Evolutionary conservation across 2,113 vertebrate species (phyloP), one percentile per base, ranked within the genome.

Genomic region (Cyphomyrus discorhynchus): DNA sequence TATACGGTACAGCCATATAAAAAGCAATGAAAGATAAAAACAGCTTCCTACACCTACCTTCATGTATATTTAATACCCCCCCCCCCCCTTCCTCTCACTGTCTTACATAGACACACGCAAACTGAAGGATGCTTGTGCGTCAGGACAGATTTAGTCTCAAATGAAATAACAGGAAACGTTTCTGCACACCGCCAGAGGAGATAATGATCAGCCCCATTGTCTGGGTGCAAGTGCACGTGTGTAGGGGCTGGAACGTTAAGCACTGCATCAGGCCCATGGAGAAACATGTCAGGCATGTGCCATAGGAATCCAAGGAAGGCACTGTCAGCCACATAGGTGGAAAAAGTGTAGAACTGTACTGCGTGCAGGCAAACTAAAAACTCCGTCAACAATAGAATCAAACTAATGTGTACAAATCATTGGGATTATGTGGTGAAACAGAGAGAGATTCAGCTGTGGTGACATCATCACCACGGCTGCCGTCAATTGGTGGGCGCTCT

Each of bases 131-230:
- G 88, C 58, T 50, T 80, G 56, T 86, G 58, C 50, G 82, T 47
- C 52, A 45, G 31, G 53, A 87, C 58, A 87, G 45, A 90, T 50
- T 31, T 58, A 50, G 85, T 83, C 77, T 88, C 62, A 86, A 89
- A 88, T 89, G 66, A 89, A 90, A 90, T 89, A 90, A 91, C 91
- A 91, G 91, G 91, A 91, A 90, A 85, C 5, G 46, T 45, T 21
- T 74, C 49, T 62, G 90, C 80, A 56, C 88, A 88, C 39, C 5
- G 74, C 88, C 74, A 82, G 86, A 39, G 83, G 53, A 90, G 90
- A 91, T 91, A 90, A 89, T 45, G 35, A 91, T 91, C 88, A 53
- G 13, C 83, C 49, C 53, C 85, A 90, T 91, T 91, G 91, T 91
- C 88, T 89, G 42, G 42, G 77, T 62, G 47, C 86, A 49, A 87